phyloP scores from a whole-genome alignment of 1,140 invertebrate species.

The Microplitis demolitor region DNA sequence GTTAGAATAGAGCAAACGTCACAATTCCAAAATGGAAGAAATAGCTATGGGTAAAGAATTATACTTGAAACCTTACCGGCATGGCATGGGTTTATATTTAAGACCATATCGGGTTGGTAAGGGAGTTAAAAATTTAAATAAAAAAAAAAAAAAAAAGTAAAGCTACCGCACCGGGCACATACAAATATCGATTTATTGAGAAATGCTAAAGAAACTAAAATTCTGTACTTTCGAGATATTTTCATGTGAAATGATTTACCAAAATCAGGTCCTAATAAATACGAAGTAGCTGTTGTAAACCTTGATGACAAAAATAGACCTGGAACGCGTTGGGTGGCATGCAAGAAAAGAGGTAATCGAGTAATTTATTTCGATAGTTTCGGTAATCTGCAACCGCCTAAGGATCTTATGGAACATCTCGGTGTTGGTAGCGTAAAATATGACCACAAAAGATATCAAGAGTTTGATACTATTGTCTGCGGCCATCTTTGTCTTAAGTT shows the following conservation, averaged over 20 bases:
- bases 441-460: slow-evolving; percentile 26
- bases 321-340: not conserved
- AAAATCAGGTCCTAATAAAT: slow-evolving; percentile 6
- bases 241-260: slow-evolving; percentile 41
- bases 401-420: slow-evolving; percentile 20
- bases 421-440: slow-evolving; percentile 24
- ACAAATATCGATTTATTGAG: slow-evolving; percentile 35
- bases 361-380: slow-evolving; percentile 31
- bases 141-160: slow-evolving; percentile 24
- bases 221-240: slow-evolving; percentile 35
- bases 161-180: slow-evolving; percentile 28
- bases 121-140: too few relatives aligned
- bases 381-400: slow-evolving; percentile 36
- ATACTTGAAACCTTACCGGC: too few relatives aligned
- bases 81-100: slow-evolving; percentile 32
- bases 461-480: slow-evolving; percentile 23
- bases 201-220: slow-evolving; percentile 32
- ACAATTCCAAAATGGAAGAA: too few relatives aligned
- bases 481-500: slow-evolving; percentile 31
- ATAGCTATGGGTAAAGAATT: too few relatives aligned
- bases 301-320: not conserved
- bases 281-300: slow-evolving; percentile 19
- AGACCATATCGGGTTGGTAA: not conserved
- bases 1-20: too few relatives aligned
- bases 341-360: not conserved